Base-by-base conservation (phyloP, 1,140 invertebrate genomes). In the Diorhabda carinulata region DNA sequence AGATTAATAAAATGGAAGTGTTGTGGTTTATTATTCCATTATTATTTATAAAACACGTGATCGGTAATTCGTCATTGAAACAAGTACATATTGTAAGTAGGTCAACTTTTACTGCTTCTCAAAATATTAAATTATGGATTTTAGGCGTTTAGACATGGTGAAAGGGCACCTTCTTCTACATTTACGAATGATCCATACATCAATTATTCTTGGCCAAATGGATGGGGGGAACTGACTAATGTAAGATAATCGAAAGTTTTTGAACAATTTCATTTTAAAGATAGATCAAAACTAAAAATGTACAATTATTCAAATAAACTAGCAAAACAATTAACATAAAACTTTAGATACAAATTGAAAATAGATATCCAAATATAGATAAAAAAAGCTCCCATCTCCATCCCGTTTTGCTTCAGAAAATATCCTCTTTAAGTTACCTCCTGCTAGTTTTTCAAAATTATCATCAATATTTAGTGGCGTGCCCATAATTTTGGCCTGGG, bases 71-170 rank as follows among this genome's bases (percentile, higher is more conserved):
- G 40, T 6, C 44, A n/a, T 5, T 64, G 6, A 44, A 25, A 56
- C 62, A 64, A 64, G 2, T 64, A 45, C 62, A 64, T n/a, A 41
- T 64, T n/a, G 62, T 64, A 47, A 64, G 61, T 42, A 57, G 3
- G 40, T 56, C 47, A 56, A 4, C 10, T 45, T 65, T 25, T 57
- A 57, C 2, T 56, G 5, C 4, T 57, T 65, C 9, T 56, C 45
- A 59, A 68, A 59, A 5, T 3, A 66, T n/a, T 6, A 43, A 25
- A 10, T 10, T 8, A 5, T 67, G 43, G 66, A 42, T 73, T 75
- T 62, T 7, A 91, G 90, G 68, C 91, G 57, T 92, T 90, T 74
- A 85, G 91, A 10, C 92, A 94, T 85, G 92, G 92, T 44, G 91
- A 91, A 70, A 83, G 91, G 76, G 87, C 86, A 57, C 92, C 92